These are phyloP conservation scores for Nomada flava DNA, from an alignment of 2,888 invertebrate genomes.

Conservation along the genomic window DNA sequence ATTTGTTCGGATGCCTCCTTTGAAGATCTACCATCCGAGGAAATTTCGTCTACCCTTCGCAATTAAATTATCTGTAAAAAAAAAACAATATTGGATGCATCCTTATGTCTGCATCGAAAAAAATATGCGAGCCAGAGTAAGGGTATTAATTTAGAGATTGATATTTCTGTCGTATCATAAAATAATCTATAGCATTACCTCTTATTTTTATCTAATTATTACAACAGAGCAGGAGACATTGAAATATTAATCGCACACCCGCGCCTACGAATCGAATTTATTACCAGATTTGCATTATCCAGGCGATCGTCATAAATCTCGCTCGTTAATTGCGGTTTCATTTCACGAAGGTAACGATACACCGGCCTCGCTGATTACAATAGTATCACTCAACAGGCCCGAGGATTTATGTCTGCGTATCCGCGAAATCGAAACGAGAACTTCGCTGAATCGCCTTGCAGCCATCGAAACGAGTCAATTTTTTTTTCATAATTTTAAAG, in stretches of 20 bases:
- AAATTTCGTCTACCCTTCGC: background rate
- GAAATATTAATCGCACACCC: slow-evolving; percentile 16
- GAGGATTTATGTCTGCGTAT: slow-evolving; percentile 18
- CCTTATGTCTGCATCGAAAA: too few relatives aligned
- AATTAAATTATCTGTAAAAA: background rate
- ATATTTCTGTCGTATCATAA: background rate
- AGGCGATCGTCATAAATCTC: slow-evolving; percentile 29
- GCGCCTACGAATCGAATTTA: slow-evolving; percentile 20
- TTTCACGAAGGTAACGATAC: slow-evolving; percentile 13
- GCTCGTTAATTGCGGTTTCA: slow-evolving; percentile 21
- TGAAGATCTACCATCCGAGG: background rate
- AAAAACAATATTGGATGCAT: too few relatives aligned
- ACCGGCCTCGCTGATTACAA: background rate
- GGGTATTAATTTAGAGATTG: too few relatives aligned
- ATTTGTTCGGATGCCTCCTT: background rate
- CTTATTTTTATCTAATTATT: background rate
- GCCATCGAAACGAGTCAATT: background rate
- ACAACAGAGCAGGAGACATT: background rate
- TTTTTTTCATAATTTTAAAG: slow-evolving; percentile 3
- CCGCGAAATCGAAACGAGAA: slow-evolving; percentile 16
- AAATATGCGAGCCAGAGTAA: too few relatives aligned
- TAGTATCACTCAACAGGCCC: slow-evolving; percentile 18
- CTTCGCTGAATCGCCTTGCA: background rate
- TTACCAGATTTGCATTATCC: slow-evolving; percentile 27
- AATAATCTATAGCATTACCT: background rate